phyloP scores from a whole-genome alignment of 2,888 invertebrate genomes.

The Smittia aterrima region DNA sequence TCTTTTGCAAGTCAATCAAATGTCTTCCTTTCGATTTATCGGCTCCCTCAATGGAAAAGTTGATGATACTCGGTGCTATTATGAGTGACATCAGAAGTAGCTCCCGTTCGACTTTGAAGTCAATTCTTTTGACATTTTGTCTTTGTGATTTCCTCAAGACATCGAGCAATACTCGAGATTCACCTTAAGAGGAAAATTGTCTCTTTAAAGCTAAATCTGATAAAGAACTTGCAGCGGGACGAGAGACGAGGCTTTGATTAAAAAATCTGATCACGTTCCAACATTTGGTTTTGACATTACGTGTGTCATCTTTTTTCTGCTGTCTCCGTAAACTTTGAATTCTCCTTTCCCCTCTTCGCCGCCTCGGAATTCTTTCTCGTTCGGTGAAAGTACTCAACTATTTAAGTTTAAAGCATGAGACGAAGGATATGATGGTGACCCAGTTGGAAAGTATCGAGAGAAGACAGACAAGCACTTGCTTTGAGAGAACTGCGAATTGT shows the following conservation, averaged over 20 bases:
- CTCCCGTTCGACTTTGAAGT: slow-evolving; percentile 37
- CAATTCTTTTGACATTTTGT: slow-evolving; percentile 36
- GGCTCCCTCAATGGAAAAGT: not conserved
- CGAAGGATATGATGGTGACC: not conserved
- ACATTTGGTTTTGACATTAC: slow-evolving; percentile 42
- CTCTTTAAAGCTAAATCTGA: slow-evolving; percentile 37
- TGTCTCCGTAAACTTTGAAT: slow-evolving; percentile 26
- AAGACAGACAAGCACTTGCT: not conserved
- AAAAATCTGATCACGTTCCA: slow-evolving; percentile 37
- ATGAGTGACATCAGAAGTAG: slow-evolving; percentile 23
- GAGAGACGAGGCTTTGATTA: slow-evolving; percentile 30
- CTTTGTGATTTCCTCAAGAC: not conserved
- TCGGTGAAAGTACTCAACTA: slow-evolving; percentile 1
- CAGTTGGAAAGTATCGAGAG: not conserved
- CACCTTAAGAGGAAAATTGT: not conserved
- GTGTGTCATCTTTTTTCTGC: slow-evolving; percentile 38
- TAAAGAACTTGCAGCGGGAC: slow-evolving; percentile 16
- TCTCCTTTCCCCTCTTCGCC: not conserved
- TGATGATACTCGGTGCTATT: not conserved
- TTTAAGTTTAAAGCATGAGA: slow-evolving; percentile 4
- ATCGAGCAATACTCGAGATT: not conserved
- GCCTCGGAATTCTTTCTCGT: not conserved
- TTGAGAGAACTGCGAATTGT: not conserved
- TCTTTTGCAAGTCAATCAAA: not conserved
- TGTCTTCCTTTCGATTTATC: not conserved